Evolutionary conservation across 2,888 invertebrate species (phyloP).

Genomic region (Leptinotarsa juncta): DNA sequence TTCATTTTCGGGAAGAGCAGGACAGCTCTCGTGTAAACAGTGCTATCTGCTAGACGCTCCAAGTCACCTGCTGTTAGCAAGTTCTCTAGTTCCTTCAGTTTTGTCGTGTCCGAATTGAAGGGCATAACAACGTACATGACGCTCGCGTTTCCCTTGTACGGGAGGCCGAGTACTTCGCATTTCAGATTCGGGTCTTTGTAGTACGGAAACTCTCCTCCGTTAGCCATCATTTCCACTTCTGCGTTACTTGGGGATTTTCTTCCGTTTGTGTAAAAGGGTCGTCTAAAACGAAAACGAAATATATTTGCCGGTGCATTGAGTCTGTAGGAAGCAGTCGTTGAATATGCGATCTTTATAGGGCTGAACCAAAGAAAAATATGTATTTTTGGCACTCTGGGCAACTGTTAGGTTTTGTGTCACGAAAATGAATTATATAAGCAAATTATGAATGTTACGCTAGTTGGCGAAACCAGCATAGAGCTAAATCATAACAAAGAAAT

Average conservation of each 20-base stretch:
- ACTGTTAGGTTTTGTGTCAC: too few species aligned
- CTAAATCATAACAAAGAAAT: too few species aligned
- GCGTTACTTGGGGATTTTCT: constrained; percentile 62
- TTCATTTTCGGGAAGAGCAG: constrained; percentile 80
- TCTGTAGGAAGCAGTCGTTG: too few species aligned
- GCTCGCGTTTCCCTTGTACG: constrained; percentile 76
- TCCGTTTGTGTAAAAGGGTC: constrained; percentile 70
- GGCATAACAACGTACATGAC: constrained; percentile 78
- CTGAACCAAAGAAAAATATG: too few species aligned
- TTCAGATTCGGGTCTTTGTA: constrained; percentile 67
- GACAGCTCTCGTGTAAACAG: constrained; percentile 67
- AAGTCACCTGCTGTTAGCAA: constrained; percentile 67
- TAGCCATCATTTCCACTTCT: constrained; percentile 76
- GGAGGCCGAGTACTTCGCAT: constrained; percentile 75
- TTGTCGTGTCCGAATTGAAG: constrained; percentile 65
- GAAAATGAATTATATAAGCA: too few species aligned
- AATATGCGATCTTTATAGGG: too few species aligned
- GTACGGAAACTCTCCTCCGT: constrained; percentile 72
- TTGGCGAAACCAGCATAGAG: too few species aligned
- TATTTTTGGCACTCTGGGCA: too few species aligned
- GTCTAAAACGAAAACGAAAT: constrained; percentile 63
- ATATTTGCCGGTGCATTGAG: too few species aligned
- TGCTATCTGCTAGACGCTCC: constrained; percentile 67
- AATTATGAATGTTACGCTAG: too few species aligned
- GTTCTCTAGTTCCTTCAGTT: constrained; percentile 67